These are phyloP conservation scores for Nylanderia fulva DNA, from an alignment of 1,140 invertebrate genomes.

Conservation along the genomic window DNA sequence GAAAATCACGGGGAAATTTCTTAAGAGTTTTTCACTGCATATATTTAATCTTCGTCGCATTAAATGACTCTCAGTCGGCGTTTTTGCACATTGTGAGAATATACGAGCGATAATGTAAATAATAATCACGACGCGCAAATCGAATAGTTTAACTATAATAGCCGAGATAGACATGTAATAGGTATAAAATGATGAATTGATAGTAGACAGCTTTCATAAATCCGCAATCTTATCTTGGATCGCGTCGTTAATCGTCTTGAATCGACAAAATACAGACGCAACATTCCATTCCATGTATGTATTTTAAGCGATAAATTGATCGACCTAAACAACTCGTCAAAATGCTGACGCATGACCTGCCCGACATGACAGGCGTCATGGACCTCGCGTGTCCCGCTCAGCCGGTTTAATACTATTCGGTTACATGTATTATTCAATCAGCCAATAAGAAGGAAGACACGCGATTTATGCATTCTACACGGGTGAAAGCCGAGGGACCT, in stretches of 20 bases:
- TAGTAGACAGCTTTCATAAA: conserved; percentile 57
- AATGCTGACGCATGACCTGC: conserved; percentile 73
- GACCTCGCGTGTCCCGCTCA: conserved; percentile 71
- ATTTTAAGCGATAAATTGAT: conserved; percentile 71
- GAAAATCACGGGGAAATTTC: not conserved
- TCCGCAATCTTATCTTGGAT: conserved; percentile 60
- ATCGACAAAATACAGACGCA: conserved; percentile 51
- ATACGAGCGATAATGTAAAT: conserved; percentile 22
- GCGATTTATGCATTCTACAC: conserved; percentile 63
- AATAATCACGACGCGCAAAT: conserved; percentile 12
- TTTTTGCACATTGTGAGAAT: not conserved
- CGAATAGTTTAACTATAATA: not conserved
- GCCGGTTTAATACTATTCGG: conserved; percentile 74
- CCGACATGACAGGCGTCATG: conserved; percentile 75
- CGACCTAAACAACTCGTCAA: conserved; percentile 75
- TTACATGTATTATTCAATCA: conserved; percentile 77
- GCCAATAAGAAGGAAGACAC: conserved; percentile 74
- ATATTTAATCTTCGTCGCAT: not conserved
- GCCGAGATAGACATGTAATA: conserved; percentile 28
- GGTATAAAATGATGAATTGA: conserved; percentile 48
- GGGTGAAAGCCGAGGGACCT: not conserved
- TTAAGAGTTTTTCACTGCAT: not conserved
- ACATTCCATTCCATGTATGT: not conserved
- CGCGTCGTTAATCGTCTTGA: conserved; percentile 61
- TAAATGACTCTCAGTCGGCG: not conserved